Evolutionary conservation across 2,113 vertebrate genomes (phyloP).

Genomic region (Stigmatopora argus): DNA sequence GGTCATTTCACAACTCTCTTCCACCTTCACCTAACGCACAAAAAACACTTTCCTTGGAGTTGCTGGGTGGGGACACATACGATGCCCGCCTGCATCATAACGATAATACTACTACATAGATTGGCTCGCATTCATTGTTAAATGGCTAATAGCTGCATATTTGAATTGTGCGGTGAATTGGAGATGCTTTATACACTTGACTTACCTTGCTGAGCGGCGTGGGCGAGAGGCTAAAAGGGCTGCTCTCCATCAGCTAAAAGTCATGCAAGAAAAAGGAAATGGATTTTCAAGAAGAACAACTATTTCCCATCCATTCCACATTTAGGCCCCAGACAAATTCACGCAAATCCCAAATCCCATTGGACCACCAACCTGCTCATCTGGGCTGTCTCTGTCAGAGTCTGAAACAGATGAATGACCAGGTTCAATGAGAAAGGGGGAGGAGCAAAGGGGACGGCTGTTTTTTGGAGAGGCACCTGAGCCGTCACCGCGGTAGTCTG

Average conservation of each 20-base stretch:
- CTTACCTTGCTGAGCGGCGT: conserved; percentile 76
- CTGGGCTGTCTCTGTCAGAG: conserved; percentile 83
- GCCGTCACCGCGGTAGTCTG: conserved; percentile 70
- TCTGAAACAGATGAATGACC: conserved; percentile 63
- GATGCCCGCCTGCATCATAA: no score
- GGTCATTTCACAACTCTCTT: conserved; percentile 70
- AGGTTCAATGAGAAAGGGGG: background rate
- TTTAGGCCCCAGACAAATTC: no score
- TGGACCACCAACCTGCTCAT: conserved; percentile 76
- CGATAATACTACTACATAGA: no score
- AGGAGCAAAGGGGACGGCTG: background rate
- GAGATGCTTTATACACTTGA: no score
- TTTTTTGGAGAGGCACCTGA: conserved; percentile 55
- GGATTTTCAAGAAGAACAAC: background rate
- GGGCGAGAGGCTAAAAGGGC: conserved; percentile 75
- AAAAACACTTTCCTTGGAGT: no score
- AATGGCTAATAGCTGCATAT: no score
- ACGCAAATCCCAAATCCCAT: no score
- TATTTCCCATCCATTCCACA: background rate
- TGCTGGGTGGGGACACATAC: no score
- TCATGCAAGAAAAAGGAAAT: conserved; percentile 33
- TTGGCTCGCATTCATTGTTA: no score
- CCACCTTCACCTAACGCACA: conserved; percentile 69
- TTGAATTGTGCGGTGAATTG: no score
- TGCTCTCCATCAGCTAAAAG: conserved; percentile 76